These are phyloP conservation scores for Synergus umbraculus DNA, from an alignment of 2,888 invertebrate species.

Conservation along the genomic window DNA sequence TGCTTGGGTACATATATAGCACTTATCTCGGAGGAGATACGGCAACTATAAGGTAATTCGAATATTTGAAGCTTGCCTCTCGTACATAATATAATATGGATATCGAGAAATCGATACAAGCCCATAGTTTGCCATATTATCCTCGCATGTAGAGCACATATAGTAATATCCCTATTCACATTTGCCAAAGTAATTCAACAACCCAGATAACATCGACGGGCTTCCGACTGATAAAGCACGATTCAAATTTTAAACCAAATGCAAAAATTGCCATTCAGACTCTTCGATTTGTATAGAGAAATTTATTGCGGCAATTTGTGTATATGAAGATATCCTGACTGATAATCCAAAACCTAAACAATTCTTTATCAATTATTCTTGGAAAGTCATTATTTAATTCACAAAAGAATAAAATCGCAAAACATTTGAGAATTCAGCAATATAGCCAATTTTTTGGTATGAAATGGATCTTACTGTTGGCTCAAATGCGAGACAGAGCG, in stretches of 20 bases:
- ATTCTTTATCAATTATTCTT: too few species aligned
- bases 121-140: slow-evolving; percentile 57
- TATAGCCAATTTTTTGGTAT: not conserved
- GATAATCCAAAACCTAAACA: too few species aligned
- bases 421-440: not conserved
- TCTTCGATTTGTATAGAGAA: not conserved
- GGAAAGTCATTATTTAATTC: too few species aligned
- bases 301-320: not conserved
- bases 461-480: slow-evolving; percentile 1
- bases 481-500: not conserved
- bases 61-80: slow-evolving; percentile 37
- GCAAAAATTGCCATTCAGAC: not conserved
- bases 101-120: slow-evolving; percentile 60
- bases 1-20: not conserved
- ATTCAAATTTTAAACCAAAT: not conserved
- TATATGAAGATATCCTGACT: too few species aligned
- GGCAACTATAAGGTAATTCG: slow-evolving; percentile 1
- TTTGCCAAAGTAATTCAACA: slow-evolving; percentile 64
- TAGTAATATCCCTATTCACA: slow-evolving; percentile 58
- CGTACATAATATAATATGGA: slow-evolving; percentile 40
- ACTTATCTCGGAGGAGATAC: slow-evolving; percentile 13
- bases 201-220: slow-evolving; percentile 62
- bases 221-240: slow-evolving; percentile 48
- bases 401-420: not conserved
- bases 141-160: slow-evolving; percentile 47